These are phyloP conservation scores for Forbesichthys agassizii DNA, from an alignment of 2,113 vertebrate species.

Conservation along the genomic window DNA sequence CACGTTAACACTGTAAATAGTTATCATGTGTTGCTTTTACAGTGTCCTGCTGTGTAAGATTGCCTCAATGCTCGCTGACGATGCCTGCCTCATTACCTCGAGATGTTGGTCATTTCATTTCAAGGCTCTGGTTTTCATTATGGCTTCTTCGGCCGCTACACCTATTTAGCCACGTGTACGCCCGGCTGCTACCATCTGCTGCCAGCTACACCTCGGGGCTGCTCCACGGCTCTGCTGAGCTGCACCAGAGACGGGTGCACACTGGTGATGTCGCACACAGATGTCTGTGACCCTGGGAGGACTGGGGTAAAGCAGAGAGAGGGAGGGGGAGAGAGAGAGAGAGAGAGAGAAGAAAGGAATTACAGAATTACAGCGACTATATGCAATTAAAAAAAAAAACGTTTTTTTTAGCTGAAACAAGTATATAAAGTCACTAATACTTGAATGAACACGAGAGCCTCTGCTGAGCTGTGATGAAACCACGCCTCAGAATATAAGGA, in stretches of 20 bases:
- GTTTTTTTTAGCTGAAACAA: no score
- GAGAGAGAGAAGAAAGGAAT: constrained; percentile 24
- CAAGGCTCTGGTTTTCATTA: constrained; percentile 80
- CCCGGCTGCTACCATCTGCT: constrained; percentile 69
- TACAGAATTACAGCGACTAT: no score
- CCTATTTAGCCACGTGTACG: constrained; percentile 65
- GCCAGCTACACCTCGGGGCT: constrained; percentile 68
- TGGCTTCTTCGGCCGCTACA: constrained; percentile 56
- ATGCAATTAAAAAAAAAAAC: no score
- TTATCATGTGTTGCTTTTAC: constrained; percentile 68
- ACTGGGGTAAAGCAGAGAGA: constrained; percentile 20
- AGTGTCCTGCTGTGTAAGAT: constrained; percentile 71
- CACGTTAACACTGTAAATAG: constrained; percentile 53
- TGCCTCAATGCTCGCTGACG: constrained; percentile 62
- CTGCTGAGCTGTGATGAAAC: no score
- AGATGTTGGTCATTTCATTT: constrained; percentile 79
- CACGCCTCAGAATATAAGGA: background rate
- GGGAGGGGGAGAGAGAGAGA: constrained; percentile 33
- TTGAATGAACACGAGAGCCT: no score
- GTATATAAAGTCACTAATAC: no score
- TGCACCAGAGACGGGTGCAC: constrained; percentile 58
- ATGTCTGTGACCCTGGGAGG: constrained; percentile 43
- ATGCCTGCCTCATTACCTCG: constrained; percentile 74
- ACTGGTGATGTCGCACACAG: constrained; percentile 35
- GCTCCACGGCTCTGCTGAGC: constrained; percentile 65